Conservation (phyloP, 2,113 vertebrate species). For the Acanthisitta chloris region DNA sequence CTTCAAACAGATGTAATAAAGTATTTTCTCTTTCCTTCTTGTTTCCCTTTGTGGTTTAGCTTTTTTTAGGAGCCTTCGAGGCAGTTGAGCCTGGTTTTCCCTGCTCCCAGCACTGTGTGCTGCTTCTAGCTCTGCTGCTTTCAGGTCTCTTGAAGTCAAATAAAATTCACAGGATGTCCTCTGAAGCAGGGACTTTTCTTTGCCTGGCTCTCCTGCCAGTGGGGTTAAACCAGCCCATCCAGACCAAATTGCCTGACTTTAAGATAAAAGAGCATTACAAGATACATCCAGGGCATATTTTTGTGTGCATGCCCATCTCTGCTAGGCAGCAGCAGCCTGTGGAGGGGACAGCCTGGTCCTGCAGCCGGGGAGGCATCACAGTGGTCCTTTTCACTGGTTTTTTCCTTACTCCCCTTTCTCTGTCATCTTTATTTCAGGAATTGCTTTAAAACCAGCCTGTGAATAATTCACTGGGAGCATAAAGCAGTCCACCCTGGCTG, state of each 20-base stretch:
- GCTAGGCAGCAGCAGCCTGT: neutral
- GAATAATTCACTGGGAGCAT: conserved; percentile 44
- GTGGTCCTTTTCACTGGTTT: neutral
- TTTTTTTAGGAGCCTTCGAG: neutral
- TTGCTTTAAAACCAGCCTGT: conserved; percentile 14
- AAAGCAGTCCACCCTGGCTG: neutral
- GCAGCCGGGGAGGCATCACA: rapidly evolving
- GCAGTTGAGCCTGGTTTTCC: neutral
- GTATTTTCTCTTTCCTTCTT: neutral
- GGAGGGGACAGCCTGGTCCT: neutral
- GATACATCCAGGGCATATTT: neutral
- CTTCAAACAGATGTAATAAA: conserved; percentile 52
- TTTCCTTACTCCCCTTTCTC: neutral
- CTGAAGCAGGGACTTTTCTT: neutral
- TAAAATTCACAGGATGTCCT: neutral
- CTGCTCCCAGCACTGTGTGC: neutral
- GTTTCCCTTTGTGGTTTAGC: conserved; percentile 26
- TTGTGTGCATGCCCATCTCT: neutral
- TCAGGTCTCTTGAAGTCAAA: conserved; percentile 17
- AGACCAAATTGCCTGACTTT: neutral
- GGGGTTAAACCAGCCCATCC: neutral
- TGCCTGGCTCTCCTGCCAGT: neutral
- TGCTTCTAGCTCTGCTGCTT: neutral
- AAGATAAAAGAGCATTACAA: neutral
- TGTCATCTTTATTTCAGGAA: conserved; percentile 5